Percentiles rank a stretch among this genome's conserved stretches.
phyloP scores from a whole-genome alignment of 2,797 vertebrate species.

The Champsocephalus gunnari region DNA sequence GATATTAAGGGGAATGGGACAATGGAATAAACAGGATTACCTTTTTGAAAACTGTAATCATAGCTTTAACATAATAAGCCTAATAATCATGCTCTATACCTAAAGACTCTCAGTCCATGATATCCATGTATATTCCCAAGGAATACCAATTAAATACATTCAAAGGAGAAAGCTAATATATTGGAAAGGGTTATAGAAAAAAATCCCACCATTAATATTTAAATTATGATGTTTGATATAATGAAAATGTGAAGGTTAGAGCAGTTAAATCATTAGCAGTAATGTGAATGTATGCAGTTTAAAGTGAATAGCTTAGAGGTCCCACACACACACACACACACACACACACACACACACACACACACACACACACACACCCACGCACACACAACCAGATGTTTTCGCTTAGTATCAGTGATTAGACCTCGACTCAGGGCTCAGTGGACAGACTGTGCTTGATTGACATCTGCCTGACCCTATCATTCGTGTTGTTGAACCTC shows the following conservation, averaged over 20 bases:
- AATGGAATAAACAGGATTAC: no score
- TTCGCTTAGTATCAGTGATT: constrained; percentile 2
- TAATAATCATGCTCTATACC: background rate
- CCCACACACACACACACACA: background rate
- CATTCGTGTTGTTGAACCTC: background rate
- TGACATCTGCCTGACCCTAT: background rate
- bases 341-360: no score
- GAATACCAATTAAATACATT: background rate
- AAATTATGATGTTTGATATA: background rate
- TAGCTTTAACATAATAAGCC: background rate
- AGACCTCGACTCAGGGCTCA: background rate
- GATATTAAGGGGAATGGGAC: no score
- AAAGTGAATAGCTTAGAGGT: background rate
- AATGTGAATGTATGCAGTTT: background rate
- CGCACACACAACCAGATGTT: background rate
- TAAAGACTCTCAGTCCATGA: background rate
- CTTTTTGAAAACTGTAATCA: no score
- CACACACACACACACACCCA: background rate
- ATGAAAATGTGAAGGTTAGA: background rate
- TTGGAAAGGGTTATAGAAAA: background rate
- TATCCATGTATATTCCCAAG: background rate
- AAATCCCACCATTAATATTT: background rate
- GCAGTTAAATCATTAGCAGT: background rate
- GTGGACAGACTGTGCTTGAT: background rate
- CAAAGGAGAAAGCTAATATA: background rate